These are phyloP conservation scores for Prochilodus magdalenae DNA, from an alignment of 2,113 vertebrate genomes.

Conservation along the genomic window DNA sequence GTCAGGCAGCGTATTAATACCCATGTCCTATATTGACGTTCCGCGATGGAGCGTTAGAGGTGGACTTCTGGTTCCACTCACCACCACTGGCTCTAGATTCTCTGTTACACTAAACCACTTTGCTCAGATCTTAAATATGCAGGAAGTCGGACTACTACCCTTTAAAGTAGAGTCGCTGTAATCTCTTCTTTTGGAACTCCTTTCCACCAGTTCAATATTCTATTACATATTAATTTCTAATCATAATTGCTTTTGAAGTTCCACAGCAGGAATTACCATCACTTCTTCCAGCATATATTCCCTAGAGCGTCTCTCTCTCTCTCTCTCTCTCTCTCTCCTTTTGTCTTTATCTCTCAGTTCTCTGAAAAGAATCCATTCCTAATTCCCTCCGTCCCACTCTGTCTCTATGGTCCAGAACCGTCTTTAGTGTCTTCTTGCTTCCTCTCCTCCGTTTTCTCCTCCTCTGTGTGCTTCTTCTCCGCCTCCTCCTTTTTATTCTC, in stretches of 20 bases:
- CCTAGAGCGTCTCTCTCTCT: not conserved
- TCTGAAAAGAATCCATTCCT: not conserved
- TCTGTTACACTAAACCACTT: too few species aligned
- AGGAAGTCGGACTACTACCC: too few species aligned
- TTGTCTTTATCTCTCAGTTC: not conserved
- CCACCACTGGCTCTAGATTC: too few species aligned
- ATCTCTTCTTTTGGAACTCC: conserved; percentile 15
- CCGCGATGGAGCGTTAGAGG: too few species aligned
- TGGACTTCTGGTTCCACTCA: too few species aligned
- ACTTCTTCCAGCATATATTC: not conserved
- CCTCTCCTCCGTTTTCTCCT: not conserved
- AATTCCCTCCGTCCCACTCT: too few species aligned
- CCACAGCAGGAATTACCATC: conserved; percentile 1
- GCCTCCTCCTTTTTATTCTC: conserved; percentile 4
- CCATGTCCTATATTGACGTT: too few species aligned
- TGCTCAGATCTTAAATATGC: too few species aligned
- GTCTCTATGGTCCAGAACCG: not conserved
- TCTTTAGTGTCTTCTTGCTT: not conserved
- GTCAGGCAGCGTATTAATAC: too few species aligned
- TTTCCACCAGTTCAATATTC: not conserved
- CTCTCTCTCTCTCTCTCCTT: conserved; percentile 4
- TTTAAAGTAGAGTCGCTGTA: not conserved
- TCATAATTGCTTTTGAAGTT: not conserved
- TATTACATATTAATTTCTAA: not conserved
- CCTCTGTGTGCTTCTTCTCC: not conserved